Evolutionary conservation across 2,888 invertebrate species (phyloP).

Genomic region (Eristalis intricaria): DNA sequence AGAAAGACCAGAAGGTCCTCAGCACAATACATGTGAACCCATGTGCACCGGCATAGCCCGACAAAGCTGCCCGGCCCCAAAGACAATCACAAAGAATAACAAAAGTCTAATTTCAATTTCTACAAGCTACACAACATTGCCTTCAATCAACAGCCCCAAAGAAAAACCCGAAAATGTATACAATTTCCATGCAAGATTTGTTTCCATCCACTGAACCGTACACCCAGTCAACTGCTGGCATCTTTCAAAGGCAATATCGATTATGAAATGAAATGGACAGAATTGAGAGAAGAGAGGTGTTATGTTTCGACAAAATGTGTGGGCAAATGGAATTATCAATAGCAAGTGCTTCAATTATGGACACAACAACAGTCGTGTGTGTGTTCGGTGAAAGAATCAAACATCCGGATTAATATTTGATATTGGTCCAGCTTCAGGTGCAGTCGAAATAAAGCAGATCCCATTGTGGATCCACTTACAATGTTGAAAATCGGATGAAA

Average conservation of each 20-base stretch:
- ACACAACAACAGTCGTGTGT: background rate
- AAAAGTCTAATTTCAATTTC: slow-evolving; percentile 41
- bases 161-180: slow-evolving; percentile 34
- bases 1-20: background rate
- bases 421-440: slow-evolving; percentile 15
- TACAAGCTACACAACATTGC: slow-evolving; percentile 14
- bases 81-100: slow-evolving; percentile 20
- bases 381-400: slow-evolving; percentile 1
- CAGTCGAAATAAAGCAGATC: slow-evolving; percentile 44
- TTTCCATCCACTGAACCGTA: background rate
- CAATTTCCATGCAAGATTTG: slow-evolving; percentile 17
- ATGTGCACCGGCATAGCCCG: background rate
- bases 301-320: background rate
- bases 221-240: background rate
- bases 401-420: slow-evolving; percentile 25
- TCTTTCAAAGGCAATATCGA: slow-evolving; percentile 20
- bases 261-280: background rate
- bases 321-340: slow-evolving; percentile 47
- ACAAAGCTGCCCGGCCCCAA: background rate
- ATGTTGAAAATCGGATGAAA: slow-evolving; percentile 40
- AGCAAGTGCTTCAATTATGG: slow-evolving; percentile 36
- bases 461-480: slow-evolving; percentile 45
- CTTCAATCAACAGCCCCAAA: slow-evolving; percentile 8
- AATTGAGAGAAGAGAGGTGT: background rate
- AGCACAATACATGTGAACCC: background rate